These are phyloP conservation scores for Drosophila mimetica DNA, from an alignment of 2,888 invertebrate species.

Conservation along the genomic window DNA sequence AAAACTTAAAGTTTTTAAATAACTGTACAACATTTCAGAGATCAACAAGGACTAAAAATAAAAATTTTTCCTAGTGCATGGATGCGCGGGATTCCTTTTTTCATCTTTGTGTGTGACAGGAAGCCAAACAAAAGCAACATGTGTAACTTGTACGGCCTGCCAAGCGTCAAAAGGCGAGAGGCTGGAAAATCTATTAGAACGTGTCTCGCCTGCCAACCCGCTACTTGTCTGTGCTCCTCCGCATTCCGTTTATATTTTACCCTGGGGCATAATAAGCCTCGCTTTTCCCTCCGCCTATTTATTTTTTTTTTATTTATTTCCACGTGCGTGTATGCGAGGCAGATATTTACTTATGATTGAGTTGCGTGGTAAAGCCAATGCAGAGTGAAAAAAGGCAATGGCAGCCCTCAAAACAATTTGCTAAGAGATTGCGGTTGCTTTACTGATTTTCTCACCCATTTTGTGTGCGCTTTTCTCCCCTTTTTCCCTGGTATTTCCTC, in stretches of 20 bases:
- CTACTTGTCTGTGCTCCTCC: constrained; percentile 28
- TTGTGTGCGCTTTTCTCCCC: constrained; percentile 37
- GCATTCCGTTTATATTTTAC: constrained; percentile 74
- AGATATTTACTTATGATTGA: constrained; percentile 81
- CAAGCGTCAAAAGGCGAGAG: constrained; percentile 71
- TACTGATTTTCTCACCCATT: constrained; percentile 79
- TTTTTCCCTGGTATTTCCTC: constrained; percentile 1
- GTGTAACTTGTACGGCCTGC: constrained; percentile 73
- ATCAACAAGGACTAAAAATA: not conserved
- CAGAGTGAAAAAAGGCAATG: constrained; percentile 35
- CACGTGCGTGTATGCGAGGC: constrained; percentile 49
- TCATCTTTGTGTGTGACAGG: constrained; percentile 63
- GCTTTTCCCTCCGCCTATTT: constrained; percentile 37
- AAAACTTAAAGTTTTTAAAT: not conserved
- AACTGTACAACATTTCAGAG: not conserved
- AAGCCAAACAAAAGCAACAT: constrained; percentile 83
- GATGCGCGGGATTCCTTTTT: constrained; percentile 15
- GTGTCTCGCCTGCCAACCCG: constrained; percentile 76
- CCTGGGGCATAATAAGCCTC: constrained; percentile 82
- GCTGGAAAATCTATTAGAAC: constrained; percentile 80
- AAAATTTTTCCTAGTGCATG: not conserved
- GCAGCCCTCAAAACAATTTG: constrained; percentile 73
- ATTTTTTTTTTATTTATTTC: constrained; percentile 45
- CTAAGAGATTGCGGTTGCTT: constrained; percentile 79
- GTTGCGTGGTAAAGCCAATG: constrained; percentile 63